Base-by-base conservation (phyloP, 2,113 vertebrate species). In the Pavo muticus region DNA sequence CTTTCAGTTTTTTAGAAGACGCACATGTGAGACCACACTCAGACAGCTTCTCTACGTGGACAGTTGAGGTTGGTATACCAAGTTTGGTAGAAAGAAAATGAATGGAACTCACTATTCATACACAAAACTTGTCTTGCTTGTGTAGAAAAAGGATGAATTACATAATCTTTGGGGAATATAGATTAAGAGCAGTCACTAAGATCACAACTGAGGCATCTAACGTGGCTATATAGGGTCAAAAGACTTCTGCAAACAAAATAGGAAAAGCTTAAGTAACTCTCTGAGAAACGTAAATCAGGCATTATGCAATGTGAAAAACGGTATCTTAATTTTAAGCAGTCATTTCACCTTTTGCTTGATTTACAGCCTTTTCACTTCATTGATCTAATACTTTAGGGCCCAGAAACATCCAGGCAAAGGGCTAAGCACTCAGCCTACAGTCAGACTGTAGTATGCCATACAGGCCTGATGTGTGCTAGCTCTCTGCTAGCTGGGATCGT, bases 1-100 rank as follows among this genome's bases (percentile, higher is more conserved):
- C 37, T 86, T 96, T 45, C 48, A 94, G 81, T 16, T 91, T 90
- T 96, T 83, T 60, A 57, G 85, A 97, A 84, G 85, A 80, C 39
- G 40, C 14, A 54, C 21, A 52, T n/a, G n/a, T 56, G 76, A 94
- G 74, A 84, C 81, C 71, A 91, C 70, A 68, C 94, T 61, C 69
- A 45, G 63, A 70, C 93, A 73, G 42, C 39, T 65, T 35, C 25
- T 59, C 27, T 30, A 48, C 74, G 64, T 42, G 91, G 76, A 69
- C 67, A 94, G n/a, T 64, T 84, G 91, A 97, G 90, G 91, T 94
- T 76, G 42, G 83, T 91, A 52, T 40, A 54, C 6, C 4, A 25
- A 42, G 29, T 64, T 74, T 50, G 42, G 15, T 84, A 50, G 25
- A 79, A 71, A 73, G 39, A 20, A 61, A 87, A 93, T 64, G 32